These are phyloP conservation scores for Poecile atricapillus DNA, from an alignment of 2,113 vertebrate species.

Conservation along the genomic window DNA sequence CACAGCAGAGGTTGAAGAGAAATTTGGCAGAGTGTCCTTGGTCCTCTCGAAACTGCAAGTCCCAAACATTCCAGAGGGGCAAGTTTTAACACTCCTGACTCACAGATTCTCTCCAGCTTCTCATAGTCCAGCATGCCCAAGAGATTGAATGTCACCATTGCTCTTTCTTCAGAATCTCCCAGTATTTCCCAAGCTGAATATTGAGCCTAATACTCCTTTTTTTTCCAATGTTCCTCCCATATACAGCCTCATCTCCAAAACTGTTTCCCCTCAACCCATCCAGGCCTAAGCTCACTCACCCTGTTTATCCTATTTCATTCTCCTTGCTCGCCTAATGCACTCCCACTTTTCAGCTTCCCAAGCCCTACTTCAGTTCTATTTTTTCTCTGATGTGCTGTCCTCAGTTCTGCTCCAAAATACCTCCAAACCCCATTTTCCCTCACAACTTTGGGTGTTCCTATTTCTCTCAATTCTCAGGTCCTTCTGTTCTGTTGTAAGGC, in stretches of 20 bases:
- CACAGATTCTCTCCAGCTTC: not conserved
- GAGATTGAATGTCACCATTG: not conserved
- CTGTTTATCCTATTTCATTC: not conserved
- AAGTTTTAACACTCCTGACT: accelerated
- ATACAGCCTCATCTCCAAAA: not conserved
- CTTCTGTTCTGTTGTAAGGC: not conserved
- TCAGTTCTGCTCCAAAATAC: not conserved
- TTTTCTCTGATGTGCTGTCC: not conserved
- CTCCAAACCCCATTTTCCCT: not conserved
- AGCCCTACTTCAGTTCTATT: not conserved
- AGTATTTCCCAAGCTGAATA: not conserved
- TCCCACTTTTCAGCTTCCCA: not conserved
- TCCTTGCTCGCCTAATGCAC: not conserved
- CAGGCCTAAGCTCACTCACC: not conserved
- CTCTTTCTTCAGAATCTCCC: not conserved
- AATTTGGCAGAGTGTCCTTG: not conserved
- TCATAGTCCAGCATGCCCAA: not conserved
- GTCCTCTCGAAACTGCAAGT: not conserved
- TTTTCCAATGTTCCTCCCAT: not conserved
- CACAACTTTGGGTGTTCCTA: not conserved
- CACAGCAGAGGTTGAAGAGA: not conserved
- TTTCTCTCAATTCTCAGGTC: not conserved
- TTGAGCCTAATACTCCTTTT: not conserved
- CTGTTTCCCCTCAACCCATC: not conserved
- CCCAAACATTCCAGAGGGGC: not conserved